Conservation (phyloP, 2,113 vertebrate species). For the Forbesichthys papilliferus region DNA sequence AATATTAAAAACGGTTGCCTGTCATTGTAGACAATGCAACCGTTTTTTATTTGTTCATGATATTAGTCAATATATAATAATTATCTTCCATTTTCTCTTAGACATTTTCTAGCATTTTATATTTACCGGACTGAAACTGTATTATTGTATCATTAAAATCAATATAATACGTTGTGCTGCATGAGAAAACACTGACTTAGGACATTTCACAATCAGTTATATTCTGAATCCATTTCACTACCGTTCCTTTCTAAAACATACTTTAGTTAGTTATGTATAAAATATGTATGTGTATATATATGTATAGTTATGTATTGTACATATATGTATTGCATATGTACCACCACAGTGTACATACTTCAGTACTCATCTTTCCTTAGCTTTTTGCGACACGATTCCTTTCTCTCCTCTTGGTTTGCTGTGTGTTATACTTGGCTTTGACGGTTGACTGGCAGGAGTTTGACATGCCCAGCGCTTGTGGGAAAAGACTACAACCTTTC, state of each 20-base stretch:
- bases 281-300: neutral
- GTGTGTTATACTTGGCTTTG: conserved; percentile 24
- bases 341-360: no score
- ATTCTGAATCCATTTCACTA: neutral
- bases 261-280: neutral
- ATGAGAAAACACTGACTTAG: conserved; percentile 2
- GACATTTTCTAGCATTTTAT: no score
- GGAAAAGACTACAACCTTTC: conserved; percentile 55
- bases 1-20: no score
- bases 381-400: neutral
- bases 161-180: neutral
- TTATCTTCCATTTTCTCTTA: no score
- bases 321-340: no score
- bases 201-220: conserved; percentile 7
- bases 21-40: no score
- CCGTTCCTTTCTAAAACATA: neutral
- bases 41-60: no score
- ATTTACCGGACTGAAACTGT: no score
- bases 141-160: no score
- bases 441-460: conserved; percentile 52
- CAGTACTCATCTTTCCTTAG: neutral
- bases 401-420: conserved; percentile 7
- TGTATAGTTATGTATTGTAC: no score
- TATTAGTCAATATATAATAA: no score
- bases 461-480: conserved; percentile 57